Evolutionary conservation across 2,113 vertebrate genomes (phyloP).

Genomic region (Euleptes europaea): DNA sequence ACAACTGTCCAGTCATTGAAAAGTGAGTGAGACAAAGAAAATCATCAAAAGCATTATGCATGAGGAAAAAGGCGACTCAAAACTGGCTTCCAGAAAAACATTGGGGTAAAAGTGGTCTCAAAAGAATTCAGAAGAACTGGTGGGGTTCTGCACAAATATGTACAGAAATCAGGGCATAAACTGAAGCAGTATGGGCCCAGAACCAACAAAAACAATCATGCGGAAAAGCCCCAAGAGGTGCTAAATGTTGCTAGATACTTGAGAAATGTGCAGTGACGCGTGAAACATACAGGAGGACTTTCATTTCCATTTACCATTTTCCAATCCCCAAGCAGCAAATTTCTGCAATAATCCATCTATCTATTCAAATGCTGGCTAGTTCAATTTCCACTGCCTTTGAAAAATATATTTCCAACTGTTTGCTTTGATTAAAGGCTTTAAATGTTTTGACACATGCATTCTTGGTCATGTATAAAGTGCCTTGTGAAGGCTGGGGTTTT

Average conservation of each 20-base stretch:
- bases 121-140: too few relatives aligned
- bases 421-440: neutral
- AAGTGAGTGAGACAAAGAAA: too few relatives aligned
- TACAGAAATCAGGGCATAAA: too few relatives aligned
- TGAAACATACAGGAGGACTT: neutral
- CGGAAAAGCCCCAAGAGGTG: neutral
- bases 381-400: neutral
- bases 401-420: neutral
- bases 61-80: too few relatives aligned
- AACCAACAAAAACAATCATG: too few relatives aligned
- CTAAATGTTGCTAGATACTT: neutral
- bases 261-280: neutral
- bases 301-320: neutral
- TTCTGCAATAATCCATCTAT: neutral
- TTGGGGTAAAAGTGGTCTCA: too few relatives aligned
- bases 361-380: neutral
- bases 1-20: too few relatives aligned
- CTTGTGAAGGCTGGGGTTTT: too few relatives aligned
- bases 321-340: neutral
- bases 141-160: too few relatives aligned
- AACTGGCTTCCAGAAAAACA: too few relatives aligned
- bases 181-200: too few relatives aligned
- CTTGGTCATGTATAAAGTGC: neutral
- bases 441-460: neutral
- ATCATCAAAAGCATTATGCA: too few relatives aligned